These are phyloP conservation scores for Hydrocynus forskahlii DNA, from an alignment of 2,797 vertebrate genomes.

Conservation along the genomic window DNA sequence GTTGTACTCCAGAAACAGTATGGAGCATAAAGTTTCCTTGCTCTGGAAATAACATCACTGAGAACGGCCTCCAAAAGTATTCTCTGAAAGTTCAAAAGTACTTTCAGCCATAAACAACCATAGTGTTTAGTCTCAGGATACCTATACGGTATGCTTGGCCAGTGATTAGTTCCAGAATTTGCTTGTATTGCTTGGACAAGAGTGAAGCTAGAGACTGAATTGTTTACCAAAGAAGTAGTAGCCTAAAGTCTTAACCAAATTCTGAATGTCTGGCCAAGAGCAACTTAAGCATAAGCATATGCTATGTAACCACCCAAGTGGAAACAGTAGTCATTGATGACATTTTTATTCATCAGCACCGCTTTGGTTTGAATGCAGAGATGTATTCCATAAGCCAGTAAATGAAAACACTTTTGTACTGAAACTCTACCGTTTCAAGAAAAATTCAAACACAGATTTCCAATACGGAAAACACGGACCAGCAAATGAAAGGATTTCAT, in stretches of 20 bases:
- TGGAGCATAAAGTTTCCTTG: background rate
- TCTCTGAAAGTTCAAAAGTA: background rate
- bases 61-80: background rate
- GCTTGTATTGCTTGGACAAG: slow-evolving; percentile 38
- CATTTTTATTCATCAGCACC: slow-evolving; percentile 33
- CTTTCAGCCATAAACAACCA: slow-evolving; percentile 21
- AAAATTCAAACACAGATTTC: slow-evolving; percentile 1
- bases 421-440: slow-evolving; percentile 7
- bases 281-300: slow-evolving; percentile 33
- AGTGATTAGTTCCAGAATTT: slow-evolving; percentile 13
- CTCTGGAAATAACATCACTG: slow-evolving; percentile 2
- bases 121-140: slow-evolving; percentile 34
- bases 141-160: slow-evolving; percentile 5
- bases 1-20: background rate
- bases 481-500: slow-evolving; percentile 1
- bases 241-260: slow-evolving; percentile 20
- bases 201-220: slow-evolving; percentile 22
- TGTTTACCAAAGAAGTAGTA: slow-evolving; percentile 27
- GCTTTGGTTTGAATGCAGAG: slow-evolving; percentile 35
- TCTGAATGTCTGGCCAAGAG: slow-evolving; percentile 46
- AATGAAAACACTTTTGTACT: slow-evolving; percentile 25
- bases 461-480: background rate
- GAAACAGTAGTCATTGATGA: slow-evolving; percentile 45
- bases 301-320: slow-evolving; percentile 41
- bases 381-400: slow-evolving; percentile 27